phyloP scores from a whole-genome alignment of 1,140 invertebrate species.

The Dendroctonus valens region DNA sequence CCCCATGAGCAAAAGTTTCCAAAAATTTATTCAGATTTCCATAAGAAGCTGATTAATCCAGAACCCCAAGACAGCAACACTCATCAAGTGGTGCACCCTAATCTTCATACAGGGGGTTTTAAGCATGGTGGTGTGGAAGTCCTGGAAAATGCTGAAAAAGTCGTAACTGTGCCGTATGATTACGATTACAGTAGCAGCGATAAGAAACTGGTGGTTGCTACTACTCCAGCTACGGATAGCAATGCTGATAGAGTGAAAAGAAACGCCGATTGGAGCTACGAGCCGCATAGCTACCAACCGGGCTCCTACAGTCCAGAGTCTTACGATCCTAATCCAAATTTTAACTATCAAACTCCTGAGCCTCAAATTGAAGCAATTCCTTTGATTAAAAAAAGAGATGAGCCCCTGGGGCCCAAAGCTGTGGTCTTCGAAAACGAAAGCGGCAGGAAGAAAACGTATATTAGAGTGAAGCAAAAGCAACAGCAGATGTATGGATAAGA shows the following conservation, averaged over 20 bases:
- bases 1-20: conserved; percentile 17
- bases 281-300: conserved; percentile 30
- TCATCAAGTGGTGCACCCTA: conserved; percentile 29
- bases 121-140: conserved; percentile 18
- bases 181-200: conserved; percentile 36
- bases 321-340: background rate
- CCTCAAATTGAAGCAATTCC: background rate
- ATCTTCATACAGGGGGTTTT: conserved; percentile 30
- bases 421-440: conserved; percentile 26
- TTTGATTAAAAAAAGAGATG: conserved; percentile 29
- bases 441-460: conserved; percentile 31
- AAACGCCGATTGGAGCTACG: conserved; percentile 22
- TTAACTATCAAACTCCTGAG: no score
- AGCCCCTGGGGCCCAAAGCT: conserved; percentile 27
- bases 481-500: conserved; percentile 9
- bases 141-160: conserved; percentile 29
- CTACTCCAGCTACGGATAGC: background rate
- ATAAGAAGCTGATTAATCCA: conserved; percentile 16
- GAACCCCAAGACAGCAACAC: conserved; percentile 18
- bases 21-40: conserved; percentile 11
- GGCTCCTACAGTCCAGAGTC: conserved; percentile 4
- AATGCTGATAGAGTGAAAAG: conserved; percentile 12
- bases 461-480: conserved; percentile 28
- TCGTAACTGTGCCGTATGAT: conserved; percentile 34
- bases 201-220: conserved; percentile 7